Percentiles rank a stretch among this genome's conserved stretches.
Evolutionary conservation across 2,888 invertebrate genomes (phyloP).

Genomic region (Chelonus formosanus): DNA sequence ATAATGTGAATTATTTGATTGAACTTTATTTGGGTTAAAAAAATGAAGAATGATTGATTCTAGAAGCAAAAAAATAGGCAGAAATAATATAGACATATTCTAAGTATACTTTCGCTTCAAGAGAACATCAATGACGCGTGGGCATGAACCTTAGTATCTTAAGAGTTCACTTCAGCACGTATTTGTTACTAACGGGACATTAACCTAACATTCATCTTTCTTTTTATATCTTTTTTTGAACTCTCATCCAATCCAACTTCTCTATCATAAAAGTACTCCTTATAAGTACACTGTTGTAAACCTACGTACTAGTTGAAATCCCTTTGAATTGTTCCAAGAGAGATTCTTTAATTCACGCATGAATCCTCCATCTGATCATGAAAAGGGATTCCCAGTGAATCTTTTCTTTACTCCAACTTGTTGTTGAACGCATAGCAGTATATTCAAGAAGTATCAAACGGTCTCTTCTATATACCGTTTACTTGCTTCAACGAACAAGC

Average conservation of each 20-base stretch:
- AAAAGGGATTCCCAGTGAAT: neutral
- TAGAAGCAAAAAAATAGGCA: no score
- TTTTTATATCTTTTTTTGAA: constrained; percentile 12
- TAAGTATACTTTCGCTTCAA: neutral
- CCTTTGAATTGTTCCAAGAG: constrained; percentile 7
- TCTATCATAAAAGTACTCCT: neutral
- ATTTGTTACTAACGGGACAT: constrained; percentile 25
- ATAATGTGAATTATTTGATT: no score
- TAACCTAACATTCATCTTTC: constrained; percentile 15
- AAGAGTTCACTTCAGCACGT: constrained; percentile 8
- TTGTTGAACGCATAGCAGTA: neutral
- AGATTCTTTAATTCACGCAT: constrained; percentile 1
- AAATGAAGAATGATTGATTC: no score
- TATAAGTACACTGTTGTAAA: neutral
- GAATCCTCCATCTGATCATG: neutral
- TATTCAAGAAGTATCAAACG: constrained; percentile 19
- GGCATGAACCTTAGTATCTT: constrained; percentile 10
- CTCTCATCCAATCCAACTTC: neutral
- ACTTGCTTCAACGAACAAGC: constrained; percentile 31
- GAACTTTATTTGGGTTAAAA: no score
- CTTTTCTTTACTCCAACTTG: no score
- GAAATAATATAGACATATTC: no score
- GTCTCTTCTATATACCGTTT: constrained; percentile 32
- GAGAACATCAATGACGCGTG: constrained; percentile 11
- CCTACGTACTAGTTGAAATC: neutral